Evolutionary conservation across 2,888 invertebrate genomes (phyloP).

Genomic region (Chrysina gloriosa): DNA sequence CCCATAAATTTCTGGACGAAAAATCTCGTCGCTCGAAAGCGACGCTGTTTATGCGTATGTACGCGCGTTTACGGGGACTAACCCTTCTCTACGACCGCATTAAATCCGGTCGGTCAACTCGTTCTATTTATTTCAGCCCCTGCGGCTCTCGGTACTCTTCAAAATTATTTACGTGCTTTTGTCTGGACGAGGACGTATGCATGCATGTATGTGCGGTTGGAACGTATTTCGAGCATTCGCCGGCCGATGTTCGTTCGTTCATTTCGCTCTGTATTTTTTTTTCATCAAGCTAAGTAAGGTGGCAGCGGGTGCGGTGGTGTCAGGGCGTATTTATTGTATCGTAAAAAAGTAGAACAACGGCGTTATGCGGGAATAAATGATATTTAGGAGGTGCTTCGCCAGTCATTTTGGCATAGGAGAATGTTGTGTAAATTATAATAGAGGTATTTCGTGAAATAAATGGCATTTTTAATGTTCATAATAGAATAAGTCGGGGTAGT

Average conservation of each 20-base stretch:
- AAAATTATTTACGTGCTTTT: constrained; percentile 34
- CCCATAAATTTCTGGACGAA: constrained; percentile 36
- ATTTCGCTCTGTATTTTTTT: constrained; percentile 14
- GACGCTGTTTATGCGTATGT: constrained; percentile 34
- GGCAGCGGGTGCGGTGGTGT: background rate
- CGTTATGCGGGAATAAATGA: background rate
- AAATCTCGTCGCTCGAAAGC: constrained; percentile 34
- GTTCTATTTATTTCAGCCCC: constrained; percentile 24
- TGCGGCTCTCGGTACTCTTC: constrained; percentile 11
- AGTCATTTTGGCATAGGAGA: background rate
- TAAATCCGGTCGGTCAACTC: constrained; percentile 36
- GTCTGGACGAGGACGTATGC: constrained; percentile 1
- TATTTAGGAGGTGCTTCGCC: background rate
- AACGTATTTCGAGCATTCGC: no score
- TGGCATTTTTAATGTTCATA: no score
- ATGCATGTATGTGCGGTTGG: no score
- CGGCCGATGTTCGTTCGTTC: background rate
- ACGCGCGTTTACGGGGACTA: constrained; percentile 38
- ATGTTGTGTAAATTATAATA: no score
- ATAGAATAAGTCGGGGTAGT: no score
- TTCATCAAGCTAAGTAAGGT: constrained; percentile 34
- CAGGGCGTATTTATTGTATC: constrained; percentile 6
- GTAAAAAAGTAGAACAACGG: background rate
- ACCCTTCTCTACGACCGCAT: constrained; percentile 38
- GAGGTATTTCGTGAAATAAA: no score